phyloP scores from a whole-genome alignment of 2,888 invertebrate species.

The Tyria jacobaeae region DNA sequence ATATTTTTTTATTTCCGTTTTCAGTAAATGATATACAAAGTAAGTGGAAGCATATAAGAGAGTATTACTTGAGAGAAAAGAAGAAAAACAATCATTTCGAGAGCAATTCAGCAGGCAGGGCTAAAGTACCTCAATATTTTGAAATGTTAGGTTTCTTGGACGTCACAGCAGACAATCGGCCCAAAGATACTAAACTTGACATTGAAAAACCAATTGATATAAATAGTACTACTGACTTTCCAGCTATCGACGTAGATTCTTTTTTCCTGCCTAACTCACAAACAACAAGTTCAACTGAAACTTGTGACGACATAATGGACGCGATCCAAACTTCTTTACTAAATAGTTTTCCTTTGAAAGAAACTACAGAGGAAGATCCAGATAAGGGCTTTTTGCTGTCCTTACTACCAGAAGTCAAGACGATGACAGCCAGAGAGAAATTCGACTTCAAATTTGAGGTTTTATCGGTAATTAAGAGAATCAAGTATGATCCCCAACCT shows the following conservation, averaged over 20 bases:
- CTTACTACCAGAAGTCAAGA: slow-evolving; percentile 4
- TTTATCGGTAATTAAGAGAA: background rate
- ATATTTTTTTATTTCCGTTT: background rate
- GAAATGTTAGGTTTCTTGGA: background rate
- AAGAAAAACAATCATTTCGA: background rate
- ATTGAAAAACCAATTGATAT: background rate
- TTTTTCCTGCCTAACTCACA: background rate
- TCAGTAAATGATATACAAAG: background rate
- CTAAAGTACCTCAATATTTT: background rate
- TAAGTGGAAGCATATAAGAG: background rate
- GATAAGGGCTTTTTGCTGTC: background rate
- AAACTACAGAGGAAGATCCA: background rate
- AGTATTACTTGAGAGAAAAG: background rate
- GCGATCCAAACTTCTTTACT: background rate
- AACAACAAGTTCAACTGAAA: background rate
- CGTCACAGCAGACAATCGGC: background rate
- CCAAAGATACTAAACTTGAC: background rate
- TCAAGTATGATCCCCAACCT: slow-evolving; percentile 4
- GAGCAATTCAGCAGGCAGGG: background rate
- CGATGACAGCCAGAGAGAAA: slow-evolving; percentile 1
- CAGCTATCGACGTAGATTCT: background rate
- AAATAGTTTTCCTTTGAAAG: background rate
- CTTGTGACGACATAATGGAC: background rate
- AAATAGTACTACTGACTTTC: background rate
- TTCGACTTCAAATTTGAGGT: slow-evolving; percentile 1